Conservation (phyloP, 2,888 invertebrate species). For the Tetragnatha montana region DNA sequence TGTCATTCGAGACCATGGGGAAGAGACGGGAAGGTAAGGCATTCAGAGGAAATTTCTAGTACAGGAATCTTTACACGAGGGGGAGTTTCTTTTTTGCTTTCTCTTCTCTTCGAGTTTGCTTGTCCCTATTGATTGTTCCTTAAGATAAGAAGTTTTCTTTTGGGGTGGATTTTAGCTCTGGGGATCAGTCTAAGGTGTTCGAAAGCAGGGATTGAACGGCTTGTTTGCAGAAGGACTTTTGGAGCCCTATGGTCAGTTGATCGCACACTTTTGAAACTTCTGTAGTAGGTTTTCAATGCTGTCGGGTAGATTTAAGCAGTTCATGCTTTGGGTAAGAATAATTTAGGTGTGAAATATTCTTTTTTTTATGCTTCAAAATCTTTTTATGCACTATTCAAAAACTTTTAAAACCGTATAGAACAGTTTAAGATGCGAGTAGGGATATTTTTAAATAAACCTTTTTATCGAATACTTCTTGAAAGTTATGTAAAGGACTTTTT, state of each 20-base stretch:
- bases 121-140: constrained; percentile 39
- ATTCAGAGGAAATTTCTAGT: constrained; percentile 12
- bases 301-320: too few relatives aligned
- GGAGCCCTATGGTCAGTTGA: background rate
- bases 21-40: background rate
- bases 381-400: too few relatives aligned
- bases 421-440: too few relatives aligned
- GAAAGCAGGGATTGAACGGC: background rate
- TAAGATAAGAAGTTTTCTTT: constrained; percentile 15
- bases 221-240: background rate
- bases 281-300: background rate
- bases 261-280: background rate
- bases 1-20: constrained; percentile 14
- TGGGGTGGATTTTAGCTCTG: background rate
- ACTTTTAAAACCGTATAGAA: too few relatives aligned
- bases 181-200: background rate
- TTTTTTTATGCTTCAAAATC: too few relatives aligned
- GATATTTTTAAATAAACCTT: too few relatives aligned
- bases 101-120: constrained; percentile 19
- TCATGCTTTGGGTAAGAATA: too few relatives aligned
- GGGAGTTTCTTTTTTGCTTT: background rate
- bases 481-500: too few relatives aligned
- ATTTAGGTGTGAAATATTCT: too few relatives aligned
- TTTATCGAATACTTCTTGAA: too few relatives aligned
- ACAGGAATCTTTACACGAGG: constrained; percentile 30